Conservation (phyloP, 2,113 vertebrate species). For the Grantiella picta region DNA sequence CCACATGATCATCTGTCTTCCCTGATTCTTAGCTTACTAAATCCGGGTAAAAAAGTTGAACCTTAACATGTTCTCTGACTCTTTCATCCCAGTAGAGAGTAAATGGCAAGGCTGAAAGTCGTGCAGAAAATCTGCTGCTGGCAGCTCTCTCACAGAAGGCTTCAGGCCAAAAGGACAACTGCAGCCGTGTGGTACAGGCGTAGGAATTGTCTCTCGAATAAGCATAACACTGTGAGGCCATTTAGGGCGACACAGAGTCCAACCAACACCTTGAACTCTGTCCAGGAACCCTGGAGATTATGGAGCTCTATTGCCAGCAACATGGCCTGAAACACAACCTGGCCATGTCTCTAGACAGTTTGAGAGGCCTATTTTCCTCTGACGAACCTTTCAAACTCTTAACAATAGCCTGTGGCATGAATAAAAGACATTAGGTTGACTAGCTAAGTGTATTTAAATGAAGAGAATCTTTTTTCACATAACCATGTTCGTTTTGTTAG, state of each 20-base stretch:
- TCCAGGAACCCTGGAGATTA: constrained; percentile 54
- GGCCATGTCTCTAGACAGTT: constrained; percentile 19
- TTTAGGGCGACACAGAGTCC: constrained; percentile 23
- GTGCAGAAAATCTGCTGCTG: constrained; percentile 32
- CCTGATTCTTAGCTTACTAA: not conserved
- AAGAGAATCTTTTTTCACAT: not conserved
- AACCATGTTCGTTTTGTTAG: constrained; percentile 40
- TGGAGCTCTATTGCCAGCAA: constrained; percentile 20
- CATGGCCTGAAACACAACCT: constrained; percentile 56
- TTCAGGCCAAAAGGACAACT: constrained; percentile 52
- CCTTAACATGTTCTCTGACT: not conserved
- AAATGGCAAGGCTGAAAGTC: constrained; percentile 35
- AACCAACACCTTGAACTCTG: constrained; percentile 51
- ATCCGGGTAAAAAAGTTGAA: not conserved
- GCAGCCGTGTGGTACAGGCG: constrained; percentile 5
- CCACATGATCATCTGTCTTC: not conserved
- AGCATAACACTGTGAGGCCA: constrained; percentile 48
- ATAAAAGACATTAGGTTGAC: constrained; percentile 36
- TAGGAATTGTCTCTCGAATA: constrained; percentile 57
- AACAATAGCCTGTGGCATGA: constrained; percentile 22
- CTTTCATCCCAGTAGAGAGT: not conserved
- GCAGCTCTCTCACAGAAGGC: not conserved
- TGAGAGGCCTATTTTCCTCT: constrained; percentile 41
- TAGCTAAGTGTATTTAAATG: constrained; percentile 42
- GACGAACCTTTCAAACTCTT: not conserved